Evolutionary conservation across 2,797 vertebrate genomes (phyloP).

Genomic region (Cottoperca gobio): DNA sequence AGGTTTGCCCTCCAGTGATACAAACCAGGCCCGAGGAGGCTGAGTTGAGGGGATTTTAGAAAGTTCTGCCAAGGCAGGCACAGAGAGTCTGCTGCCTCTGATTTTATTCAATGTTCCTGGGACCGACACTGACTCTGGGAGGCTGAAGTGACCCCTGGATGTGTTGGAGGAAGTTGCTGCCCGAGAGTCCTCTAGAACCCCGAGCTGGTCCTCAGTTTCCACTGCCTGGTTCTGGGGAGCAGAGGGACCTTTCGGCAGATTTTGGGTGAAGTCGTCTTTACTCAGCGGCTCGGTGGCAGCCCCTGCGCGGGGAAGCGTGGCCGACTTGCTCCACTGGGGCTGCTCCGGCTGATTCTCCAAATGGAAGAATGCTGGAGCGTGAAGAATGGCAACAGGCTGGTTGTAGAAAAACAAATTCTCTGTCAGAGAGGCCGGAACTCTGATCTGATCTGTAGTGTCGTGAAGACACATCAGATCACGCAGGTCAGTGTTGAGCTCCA

Average conservation of each 20-base stretch:
- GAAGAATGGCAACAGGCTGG: constrained; percentile 89
- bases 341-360: constrained; percentile 70
- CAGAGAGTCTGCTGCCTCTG: constrained; percentile 82
- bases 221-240: constrained; percentile 73
- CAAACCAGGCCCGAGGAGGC: constrained; percentile 94
- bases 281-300: constrained; percentile 76
- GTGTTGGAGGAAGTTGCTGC: constrained; percentile 74
- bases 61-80: constrained; percentile 84
- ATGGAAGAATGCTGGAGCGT: constrained; percentile 86
- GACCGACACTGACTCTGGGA: constrained; percentile 91
- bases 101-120: constrained; percentile 90
- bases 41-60: constrained; percentile 86
- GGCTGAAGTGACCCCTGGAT: constrained; percentile 80
- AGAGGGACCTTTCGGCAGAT: constrained; percentile 77
- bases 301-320: constrained; percentile 87
- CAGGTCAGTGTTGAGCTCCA: constrained; percentile 53
- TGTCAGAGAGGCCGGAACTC: constrained; percentile 73
- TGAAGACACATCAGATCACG: constrained; percentile 53
- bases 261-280: constrained; percentile 84
- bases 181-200: constrained; percentile 66
- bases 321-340: constrained; percentile 80
- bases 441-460: constrained; percentile 72
- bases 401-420: constrained; percentile 88
- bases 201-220: constrained; percentile 74
- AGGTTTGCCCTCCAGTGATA: constrained; percentile 93